phyloP scores from a whole-genome alignment of 2,113 vertebrate species.

The Pelusios castaneus region DNA sequence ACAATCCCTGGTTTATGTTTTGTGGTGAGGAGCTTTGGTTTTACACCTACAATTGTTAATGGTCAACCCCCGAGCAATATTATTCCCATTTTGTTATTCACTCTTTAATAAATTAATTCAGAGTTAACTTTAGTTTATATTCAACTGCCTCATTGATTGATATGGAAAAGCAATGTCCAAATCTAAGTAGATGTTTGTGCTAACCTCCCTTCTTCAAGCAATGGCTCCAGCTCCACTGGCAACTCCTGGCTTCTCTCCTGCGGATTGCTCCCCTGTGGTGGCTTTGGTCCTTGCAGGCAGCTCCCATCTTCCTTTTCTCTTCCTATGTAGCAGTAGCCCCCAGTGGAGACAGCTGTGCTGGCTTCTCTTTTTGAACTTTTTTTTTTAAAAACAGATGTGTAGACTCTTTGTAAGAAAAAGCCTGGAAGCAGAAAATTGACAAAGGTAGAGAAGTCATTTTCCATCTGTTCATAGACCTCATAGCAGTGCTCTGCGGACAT shows the following conservation, averaged over 20 bases:
- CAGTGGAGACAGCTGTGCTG: conserved; percentile 50
- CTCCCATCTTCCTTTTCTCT: conserved; percentile 18
- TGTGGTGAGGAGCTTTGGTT: too few relatives aligned
- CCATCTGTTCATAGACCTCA: not conserved
- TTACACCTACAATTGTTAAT: too few relatives aligned
- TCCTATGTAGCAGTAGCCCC: conserved; percentile 66
- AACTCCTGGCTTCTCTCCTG: not conserved
- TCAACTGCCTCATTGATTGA: too few relatives aligned
- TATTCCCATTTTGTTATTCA: too few relatives aligned
- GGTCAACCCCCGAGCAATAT: too few relatives aligned
- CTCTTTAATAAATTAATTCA: too few relatives aligned
- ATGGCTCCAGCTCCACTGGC: rapidly evolving
- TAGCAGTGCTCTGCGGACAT: not conserved
- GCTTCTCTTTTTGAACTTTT: not conserved
- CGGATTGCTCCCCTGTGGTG: not conserved
- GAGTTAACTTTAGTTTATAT: too few relatives aligned
- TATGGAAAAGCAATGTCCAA: too few relatives aligned
- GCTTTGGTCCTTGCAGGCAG: not conserved
- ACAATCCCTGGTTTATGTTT: too few relatives aligned
- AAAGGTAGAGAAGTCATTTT: not conserved
- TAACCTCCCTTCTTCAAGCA: not conserved
- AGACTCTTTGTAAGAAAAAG: rapidly evolving
- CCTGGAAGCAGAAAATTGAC: not conserved
- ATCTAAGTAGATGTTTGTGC: too few relatives aligned
- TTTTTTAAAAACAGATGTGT: not conserved